Conservation (phyloP, 1,140 invertebrate species). For the Drosophila oshimai region DNA sequence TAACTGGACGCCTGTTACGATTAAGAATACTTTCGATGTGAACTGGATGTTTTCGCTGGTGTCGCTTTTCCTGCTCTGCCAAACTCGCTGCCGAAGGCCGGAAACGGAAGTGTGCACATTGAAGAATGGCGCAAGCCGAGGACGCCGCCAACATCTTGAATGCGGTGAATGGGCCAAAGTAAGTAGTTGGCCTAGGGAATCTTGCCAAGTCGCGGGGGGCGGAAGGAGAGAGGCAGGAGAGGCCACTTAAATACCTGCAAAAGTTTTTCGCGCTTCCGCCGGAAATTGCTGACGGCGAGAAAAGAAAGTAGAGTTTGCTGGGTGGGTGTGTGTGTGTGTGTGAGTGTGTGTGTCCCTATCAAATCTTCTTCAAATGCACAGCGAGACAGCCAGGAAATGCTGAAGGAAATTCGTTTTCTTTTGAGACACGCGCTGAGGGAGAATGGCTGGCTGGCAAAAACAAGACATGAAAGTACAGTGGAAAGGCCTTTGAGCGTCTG, state of each 20-base stretch:
- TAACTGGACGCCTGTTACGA: neutral
- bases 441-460: constrained; percentile 36
- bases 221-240: too few relatives aligned
- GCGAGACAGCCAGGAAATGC: constrained; percentile 61
- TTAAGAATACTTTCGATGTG: neutral
- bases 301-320: constrained; percentile 3
- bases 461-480: constrained; percentile 1
- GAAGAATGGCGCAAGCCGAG: constrained; percentile 38
- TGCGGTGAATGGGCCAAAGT: constrained; percentile 32
- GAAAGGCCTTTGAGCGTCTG: constrained; percentile 51
- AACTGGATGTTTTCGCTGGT: neutral
- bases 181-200: constrained; percentile 29
- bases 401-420: constrained; percentile 71
- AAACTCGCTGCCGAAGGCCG: constrained; percentile 15
- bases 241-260: constrained; percentile 76
- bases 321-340: constrained; percentile 3
- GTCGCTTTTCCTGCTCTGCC: neutral
- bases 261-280: constrained; percentile 74
- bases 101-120: constrained; percentile 65
- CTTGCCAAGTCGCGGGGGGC: constrained; percentile 26
- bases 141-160: constrained; percentile 27
- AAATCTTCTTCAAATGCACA: constrained; percentile 56
- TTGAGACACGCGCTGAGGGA: constrained; percentile 44
- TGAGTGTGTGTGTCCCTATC: constrained; percentile 9
- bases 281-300: constrained; percentile 54